phyloP scores from a whole-genome alignment of 2,113 vertebrate genomes.

The Melanerpes aurifrons region DNA sequence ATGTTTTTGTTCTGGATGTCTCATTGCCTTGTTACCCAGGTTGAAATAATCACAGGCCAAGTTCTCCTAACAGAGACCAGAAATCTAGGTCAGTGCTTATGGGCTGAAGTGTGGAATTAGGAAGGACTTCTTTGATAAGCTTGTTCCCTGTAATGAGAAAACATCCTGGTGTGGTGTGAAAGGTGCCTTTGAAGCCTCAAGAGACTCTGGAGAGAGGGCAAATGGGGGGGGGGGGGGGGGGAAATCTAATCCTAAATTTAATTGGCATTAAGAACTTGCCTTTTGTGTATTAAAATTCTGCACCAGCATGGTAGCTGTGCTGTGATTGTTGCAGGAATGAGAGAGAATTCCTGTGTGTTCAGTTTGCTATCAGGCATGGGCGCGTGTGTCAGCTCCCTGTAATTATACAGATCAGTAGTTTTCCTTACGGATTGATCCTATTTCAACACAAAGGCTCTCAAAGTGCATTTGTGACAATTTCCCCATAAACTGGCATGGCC shows the following conservation, averaged over 20 bases:
- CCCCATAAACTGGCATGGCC: fast-evolving
- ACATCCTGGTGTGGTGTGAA: neutral
- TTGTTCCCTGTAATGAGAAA: conserved; percentile 18
- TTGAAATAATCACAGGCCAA: neutral
- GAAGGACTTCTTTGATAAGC: neutral
- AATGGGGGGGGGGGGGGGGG: neutral
- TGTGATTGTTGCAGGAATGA: neutral
- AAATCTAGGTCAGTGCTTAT: conserved; percentile 32
- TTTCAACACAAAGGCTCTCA: neutral
- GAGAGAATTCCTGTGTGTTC: neutral
- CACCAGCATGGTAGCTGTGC: neutral
- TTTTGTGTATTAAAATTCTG: neutral
- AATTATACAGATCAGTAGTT: neutral
- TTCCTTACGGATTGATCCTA: neutral
- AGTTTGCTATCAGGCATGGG: neutral
- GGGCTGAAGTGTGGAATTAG: conserved; percentile 26
- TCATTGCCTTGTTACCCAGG: neutral
- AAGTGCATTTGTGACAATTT: neutral
- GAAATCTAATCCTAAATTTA: neutral
- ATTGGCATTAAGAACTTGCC: neutral
- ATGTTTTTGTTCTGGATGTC: neutral
- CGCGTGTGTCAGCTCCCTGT: neutral
- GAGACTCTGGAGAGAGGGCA: neutral
- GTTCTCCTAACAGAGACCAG: neutral
- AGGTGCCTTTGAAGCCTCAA: conserved; percentile 55